Conservation (phyloP, 2,113 vertebrate genomes). For the Vombatus ursinus region DNA sequence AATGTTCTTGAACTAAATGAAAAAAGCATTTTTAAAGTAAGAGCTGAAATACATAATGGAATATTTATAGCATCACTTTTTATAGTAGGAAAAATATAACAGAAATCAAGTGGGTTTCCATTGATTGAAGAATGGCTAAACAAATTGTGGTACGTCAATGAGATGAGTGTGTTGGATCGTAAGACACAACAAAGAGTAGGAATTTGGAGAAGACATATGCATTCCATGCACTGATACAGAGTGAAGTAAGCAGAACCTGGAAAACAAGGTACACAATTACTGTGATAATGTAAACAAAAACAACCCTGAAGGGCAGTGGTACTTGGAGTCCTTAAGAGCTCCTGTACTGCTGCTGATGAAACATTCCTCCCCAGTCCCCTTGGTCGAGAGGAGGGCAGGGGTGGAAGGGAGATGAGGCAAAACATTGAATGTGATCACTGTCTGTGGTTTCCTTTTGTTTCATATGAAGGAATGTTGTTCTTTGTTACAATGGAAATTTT, state of each 20-base stretch:
- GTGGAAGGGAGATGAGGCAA: background rate
- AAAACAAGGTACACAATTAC: background rate
- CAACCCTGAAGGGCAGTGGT: too few relatives aligned
- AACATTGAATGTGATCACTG: background rate
- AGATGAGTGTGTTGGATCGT: background rate
- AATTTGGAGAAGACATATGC: background rate
- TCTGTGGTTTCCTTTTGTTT: background rate
- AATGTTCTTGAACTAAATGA: background rate
- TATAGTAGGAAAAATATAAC: background rate
- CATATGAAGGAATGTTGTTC: background rate
- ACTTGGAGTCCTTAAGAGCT: too few relatives aligned
- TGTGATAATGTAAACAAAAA: too few relatives aligned
- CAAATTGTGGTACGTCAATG: background rate
- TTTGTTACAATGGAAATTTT: background rate
- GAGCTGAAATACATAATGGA: background rate
- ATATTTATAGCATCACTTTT: background rate
- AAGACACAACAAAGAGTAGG: background rate
- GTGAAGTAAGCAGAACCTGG: too few relatives aligned
- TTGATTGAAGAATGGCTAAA: background rate
- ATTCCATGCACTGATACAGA: background rate
- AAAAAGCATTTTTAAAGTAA: background rate
- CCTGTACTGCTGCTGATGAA: background rate
- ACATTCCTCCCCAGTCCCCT: background rate
- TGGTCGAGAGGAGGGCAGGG: background rate
- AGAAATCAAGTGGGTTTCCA: background rate